Conservation (phyloP, 1,140 invertebrate genomes). For the Diabrotica undecimpunctata region DNA sequence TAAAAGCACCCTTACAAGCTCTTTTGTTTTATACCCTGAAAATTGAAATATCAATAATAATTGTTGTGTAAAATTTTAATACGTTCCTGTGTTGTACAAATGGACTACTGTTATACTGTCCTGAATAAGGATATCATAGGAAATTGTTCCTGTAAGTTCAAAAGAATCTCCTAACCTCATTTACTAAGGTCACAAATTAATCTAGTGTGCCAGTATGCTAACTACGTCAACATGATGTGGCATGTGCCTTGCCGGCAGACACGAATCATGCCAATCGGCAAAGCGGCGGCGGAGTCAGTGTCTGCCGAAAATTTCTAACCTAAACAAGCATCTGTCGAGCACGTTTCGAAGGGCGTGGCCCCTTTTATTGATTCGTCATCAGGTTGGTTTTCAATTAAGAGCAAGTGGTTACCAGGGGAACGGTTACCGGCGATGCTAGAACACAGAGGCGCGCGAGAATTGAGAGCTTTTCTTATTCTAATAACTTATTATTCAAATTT, state of each 20-base stretch:
- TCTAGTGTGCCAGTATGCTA: background rate
- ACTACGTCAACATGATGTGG: background rate
- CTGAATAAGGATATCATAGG: no score
- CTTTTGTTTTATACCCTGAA: no score
- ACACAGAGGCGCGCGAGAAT: constrained; percentile 3
- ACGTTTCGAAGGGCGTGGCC: constrained; percentile 35
- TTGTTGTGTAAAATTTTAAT: no score
- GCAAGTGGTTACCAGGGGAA: constrained; percentile 49
- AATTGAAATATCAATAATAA: no score
- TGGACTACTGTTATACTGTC: no score
- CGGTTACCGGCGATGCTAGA: constrained; percentile 34
- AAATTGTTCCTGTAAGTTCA: no score
- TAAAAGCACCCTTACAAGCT: no score
- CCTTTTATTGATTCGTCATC: constrained; percentile 50
- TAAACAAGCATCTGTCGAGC: constrained; percentile 21
- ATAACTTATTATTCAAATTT: no score
- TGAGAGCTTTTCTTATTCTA: no score
- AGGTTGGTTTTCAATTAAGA: constrained; percentile 51
- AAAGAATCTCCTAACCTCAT: no score
- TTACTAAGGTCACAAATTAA: background rate
- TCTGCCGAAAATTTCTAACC: constrained; percentile 14
- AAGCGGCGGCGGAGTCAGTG: background rate
- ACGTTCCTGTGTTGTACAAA: no score
- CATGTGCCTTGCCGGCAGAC: background rate
- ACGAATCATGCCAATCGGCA: background rate